Evolutionary conservation across 1,140 invertebrate genomes (phyloP), one percentile per base, ranked within the genome.

Genomic region (Hermetia illucens): DNA sequence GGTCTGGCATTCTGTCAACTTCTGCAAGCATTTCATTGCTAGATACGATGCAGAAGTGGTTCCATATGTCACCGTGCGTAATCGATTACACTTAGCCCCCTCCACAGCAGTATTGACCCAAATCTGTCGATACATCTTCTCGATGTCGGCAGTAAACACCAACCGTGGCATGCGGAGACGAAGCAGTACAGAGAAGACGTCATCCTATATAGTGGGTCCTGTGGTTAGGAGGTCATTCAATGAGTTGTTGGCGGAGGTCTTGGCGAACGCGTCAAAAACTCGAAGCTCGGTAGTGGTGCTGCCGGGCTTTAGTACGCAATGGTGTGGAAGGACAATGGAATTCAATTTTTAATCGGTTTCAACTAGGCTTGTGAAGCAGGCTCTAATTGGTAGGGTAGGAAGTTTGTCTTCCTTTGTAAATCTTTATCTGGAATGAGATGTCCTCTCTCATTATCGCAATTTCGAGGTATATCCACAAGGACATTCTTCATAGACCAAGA

Each of bases 91-190:
- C 25, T 34, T 21, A 5, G 41, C 18, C 4, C 6, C 17, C 3
- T 38, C 16, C 21, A 5, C 12, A 13, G n/a, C 1, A 6, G 48
- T 22, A 15, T 44, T 36, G 9, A 66, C 44, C 38, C 38, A 20
- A 20, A 65, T 50, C 41, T 64, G 57, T 8, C 63, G 40, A 36
- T 62, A 68, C 61, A 65, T 65, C 41, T 61, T 59, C 36, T 41
- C 42, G 31, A 63, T 51, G 34, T 66, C 63, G 6, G 45, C 50
- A 5, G 45, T 46, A 4, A 66, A 30, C 1, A 50, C 52, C 25
- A 52, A 44, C 15, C 38, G 37, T 34, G 58, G 49, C 13, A 39
- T 44, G 21, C 61, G 41, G 41, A 66, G 66, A 20, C 53, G 39
- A 0, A 58, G 18, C 25, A 65, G 15, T 21, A 63, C 50, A n/a